Evolutionary conservation across 2,113 vertebrate genomes (phyloP).

Genomic region (Calyptomena viridis): DNA sequence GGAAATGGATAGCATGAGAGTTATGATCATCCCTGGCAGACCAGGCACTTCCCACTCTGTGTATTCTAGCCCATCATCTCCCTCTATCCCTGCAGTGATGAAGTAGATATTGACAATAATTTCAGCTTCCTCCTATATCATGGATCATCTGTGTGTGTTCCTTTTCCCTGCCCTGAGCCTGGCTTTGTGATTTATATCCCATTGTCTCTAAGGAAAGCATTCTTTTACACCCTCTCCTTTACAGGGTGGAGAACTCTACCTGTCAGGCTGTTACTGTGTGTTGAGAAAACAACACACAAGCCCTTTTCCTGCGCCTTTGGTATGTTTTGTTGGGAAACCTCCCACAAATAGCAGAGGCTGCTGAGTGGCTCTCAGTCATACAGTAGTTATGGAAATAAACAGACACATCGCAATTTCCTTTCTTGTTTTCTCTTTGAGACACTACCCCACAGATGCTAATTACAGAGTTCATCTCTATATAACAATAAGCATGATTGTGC

Average conservation of each 20-base stretch:
- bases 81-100: background rate
- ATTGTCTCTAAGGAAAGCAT: background rate
- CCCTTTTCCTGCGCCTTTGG: background rate
- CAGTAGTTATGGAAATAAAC: slow-evolving; percentile 47
- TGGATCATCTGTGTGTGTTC: background rate
- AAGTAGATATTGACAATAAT: background rate
- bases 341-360: slow-evolving; percentile 19
- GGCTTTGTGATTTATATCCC: background rate
- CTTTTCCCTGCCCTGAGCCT: background rate
- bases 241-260: background rate
- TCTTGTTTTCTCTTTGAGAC: slow-evolving; percentile 57
- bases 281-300: background rate
- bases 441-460: slow-evolving; percentile 11
- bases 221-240: background rate
- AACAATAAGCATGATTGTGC: slow-evolving; percentile 4
- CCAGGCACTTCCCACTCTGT: background rate
- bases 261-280: background rate
- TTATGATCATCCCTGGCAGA: background rate
- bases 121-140: background rate
- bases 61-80: background rate
- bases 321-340: slow-evolving; percentile 45
- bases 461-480: slow-evolving; percentile 37
- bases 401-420: slow-evolving; percentile 43
- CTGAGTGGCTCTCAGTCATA: slow-evolving; percentile 15
- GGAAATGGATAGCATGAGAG: background rate